These are phyloP conservation scores for Hirtodrosophila histrioides DNA, from an alignment of 2,888 invertebrate species.

Conservation along the genomic window DNA sequence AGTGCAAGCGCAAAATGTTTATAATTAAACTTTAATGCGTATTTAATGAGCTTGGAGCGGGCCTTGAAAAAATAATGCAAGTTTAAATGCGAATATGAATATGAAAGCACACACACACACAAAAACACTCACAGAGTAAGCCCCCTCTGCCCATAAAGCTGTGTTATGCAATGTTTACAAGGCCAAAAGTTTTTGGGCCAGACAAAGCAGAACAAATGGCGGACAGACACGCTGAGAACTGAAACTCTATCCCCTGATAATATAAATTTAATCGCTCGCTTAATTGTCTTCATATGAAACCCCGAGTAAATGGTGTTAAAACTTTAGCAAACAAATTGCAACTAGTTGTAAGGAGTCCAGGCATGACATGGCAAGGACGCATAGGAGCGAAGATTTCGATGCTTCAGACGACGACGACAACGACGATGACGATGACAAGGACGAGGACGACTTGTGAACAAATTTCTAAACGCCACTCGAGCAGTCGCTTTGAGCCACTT, in stretches of 20 bases:
- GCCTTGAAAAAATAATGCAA: constrained; percentile 63
- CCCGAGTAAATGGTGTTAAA: constrained; percentile 75
- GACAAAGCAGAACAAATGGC: constrained; percentile 17
- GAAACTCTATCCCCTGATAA: constrained; percentile 72
- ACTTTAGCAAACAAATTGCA: constrained; percentile 77
- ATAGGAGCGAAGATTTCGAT: no score
- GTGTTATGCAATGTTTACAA: constrained; percentile 54
- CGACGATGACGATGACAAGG: constrained; percentile 13
- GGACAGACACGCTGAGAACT: constrained; percentile 3
- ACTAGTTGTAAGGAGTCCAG: constrained; percentile 65
- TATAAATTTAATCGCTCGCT: constrained; percentile 78
- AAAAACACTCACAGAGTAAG: no score
- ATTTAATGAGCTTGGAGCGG: constrained; percentile 55
- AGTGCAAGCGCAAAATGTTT: constrained; percentile 77
- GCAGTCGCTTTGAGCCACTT: constrained; percentile 67
- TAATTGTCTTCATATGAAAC: constrained; percentile 78
- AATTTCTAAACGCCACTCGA: constrained; percentile 65
- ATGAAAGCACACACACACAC: constrained; percentile 22
- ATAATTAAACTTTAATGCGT: constrained; percentile 79
- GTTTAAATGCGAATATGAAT: constrained; percentile 56
- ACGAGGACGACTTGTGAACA: constrained; percentile 66
- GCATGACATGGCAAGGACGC: constrained; percentile 33
- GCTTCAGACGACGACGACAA: background rate
- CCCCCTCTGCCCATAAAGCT: background rate
- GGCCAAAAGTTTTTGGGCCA: constrained; percentile 48